phyloP scores from a whole-genome alignment of 2,888 invertebrate genomes.

The Calliopum simillimum region DNA sequence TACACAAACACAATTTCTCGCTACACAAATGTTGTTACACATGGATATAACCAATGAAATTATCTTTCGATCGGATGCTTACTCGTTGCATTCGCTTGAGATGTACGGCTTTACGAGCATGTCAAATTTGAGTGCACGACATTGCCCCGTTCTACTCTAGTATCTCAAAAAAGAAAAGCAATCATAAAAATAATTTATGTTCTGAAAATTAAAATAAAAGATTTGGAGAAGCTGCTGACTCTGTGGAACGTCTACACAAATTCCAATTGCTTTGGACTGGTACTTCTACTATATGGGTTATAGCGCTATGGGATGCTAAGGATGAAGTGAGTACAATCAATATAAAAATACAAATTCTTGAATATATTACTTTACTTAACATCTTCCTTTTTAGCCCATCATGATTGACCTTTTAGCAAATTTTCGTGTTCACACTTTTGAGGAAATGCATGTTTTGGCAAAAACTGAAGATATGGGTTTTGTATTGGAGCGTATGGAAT shows the following conservation, averaged over 20 bases:
- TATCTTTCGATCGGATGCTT: no score
- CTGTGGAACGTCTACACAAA: conserved; percentile 72
- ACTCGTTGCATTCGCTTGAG: no score
- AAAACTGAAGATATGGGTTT: conserved; percentile 71
- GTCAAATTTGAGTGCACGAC: no score
- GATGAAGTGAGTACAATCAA: conserved; percentile 59
- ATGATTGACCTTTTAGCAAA: conserved; percentile 45
- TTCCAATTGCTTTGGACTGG: conserved; percentile 74
- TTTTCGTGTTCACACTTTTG: conserved; percentile 47
- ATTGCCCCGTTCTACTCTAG: no score
- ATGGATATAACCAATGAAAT: no score
- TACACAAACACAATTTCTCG: no score
- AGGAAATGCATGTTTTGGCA: conserved; percentile 61
- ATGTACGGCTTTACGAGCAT: no score
- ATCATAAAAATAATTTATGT: conserved; percentile 18
- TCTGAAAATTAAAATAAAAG: conserved; percentile 50
- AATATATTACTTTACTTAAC: no score
- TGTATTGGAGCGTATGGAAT: conserved; percentile 74
- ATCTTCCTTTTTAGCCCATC: conserved; percentile 46
- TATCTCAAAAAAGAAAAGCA: no score
- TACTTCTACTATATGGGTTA: conserved; percentile 75
- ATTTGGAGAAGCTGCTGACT: conserved; percentile 73
- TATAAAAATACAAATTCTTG: neutral
- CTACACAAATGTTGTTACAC: no score
- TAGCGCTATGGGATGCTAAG: conserved; percentile 70